These are phyloP conservation scores for Drosophila melanica DNA, from an alignment of 1,140 invertebrate genomes.

Conservation along the genomic window DNA sequence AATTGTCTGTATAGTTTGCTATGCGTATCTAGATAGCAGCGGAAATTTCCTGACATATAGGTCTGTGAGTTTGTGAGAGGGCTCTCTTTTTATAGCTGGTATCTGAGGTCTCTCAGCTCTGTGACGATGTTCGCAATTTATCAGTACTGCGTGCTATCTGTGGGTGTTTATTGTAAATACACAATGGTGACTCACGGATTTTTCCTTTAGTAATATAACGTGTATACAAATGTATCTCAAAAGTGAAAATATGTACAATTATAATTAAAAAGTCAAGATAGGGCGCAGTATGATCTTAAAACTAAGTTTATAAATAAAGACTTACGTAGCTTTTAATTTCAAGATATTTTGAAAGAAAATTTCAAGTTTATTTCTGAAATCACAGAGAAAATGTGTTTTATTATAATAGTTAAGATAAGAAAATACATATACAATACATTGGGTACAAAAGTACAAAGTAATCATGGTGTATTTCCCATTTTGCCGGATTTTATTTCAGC, in stretches of 20 bases:
- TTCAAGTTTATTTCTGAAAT: too few relatives aligned
- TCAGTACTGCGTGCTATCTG: background rate
- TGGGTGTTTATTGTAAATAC: background rate
- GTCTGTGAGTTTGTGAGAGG: background rate
- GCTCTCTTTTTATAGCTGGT: background rate
- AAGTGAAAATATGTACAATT: conserved; percentile 1
- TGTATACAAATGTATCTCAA: background rate
- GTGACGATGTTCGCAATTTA: conserved; percentile 10
- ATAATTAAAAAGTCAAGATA: conserved; percentile 6
- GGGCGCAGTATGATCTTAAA: background rate
- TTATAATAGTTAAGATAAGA: background rate
- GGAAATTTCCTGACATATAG: conserved; percentile 14
- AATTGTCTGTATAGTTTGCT: background rate
- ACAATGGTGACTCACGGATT: conserved; percentile 16
- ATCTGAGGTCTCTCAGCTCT: background rate
- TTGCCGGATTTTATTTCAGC: background rate
- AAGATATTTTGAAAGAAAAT: too few relatives aligned
- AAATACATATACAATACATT: background rate
- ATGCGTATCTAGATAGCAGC: conserved; percentile 10
- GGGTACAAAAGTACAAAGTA: background rate
- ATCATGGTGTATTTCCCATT: background rate
- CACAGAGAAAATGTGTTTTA: background rate
- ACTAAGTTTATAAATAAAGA: background rate
- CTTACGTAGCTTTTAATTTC: too few relatives aligned
- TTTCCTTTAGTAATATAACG: background rate